Evolutionary conservation across 1,140 invertebrate species (phyloP).

Genomic region (Amphibalanus amphitrite): DNA sequence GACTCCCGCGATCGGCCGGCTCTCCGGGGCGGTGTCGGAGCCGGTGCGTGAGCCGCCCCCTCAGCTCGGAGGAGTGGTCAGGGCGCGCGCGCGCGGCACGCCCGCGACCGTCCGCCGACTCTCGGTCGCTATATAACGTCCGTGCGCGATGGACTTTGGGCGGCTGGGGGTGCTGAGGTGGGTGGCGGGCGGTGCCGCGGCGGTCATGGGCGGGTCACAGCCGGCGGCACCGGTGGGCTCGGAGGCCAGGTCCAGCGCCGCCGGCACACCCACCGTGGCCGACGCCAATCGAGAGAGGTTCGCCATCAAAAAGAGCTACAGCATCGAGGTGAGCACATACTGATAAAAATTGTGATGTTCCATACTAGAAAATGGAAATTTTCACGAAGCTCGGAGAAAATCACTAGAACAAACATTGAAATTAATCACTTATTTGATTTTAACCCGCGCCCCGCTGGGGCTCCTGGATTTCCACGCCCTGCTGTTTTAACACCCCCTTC

Average conservation of each 20-base stretch:
- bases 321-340: slow-evolving; percentile 82
- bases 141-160: neutral
- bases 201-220: too few relatives aligned
- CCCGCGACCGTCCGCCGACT: neutral
- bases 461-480: too few relatives aligned
- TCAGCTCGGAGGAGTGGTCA: too few relatives aligned
- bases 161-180: slow-evolving; percentile 4
- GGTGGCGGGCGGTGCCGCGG: neutral
- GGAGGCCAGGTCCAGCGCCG: too few relatives aligned
- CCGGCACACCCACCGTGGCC: slow-evolving; percentile 13
- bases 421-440: too few relatives aligned
- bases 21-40: too few relatives aligned
- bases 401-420: neutral
- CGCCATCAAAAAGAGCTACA: slow-evolving; percentile 90
- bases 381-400: neutral
- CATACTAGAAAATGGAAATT: neutral
- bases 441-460: too few relatives aligned
- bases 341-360: too few relatives aligned
- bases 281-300: slow-evolving; percentile 76
- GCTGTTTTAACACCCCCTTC: neutral
- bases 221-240: slow-evolving; percentile 31
- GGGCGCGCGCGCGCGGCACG: too few relatives aligned
- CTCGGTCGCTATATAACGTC: neutral
- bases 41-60: too few relatives aligned
- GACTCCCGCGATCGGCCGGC: too few relatives aligned